phyloP scores from a whole-genome alignment of 2,888 invertebrate species.

The Melanchra persicariae region DNA sequence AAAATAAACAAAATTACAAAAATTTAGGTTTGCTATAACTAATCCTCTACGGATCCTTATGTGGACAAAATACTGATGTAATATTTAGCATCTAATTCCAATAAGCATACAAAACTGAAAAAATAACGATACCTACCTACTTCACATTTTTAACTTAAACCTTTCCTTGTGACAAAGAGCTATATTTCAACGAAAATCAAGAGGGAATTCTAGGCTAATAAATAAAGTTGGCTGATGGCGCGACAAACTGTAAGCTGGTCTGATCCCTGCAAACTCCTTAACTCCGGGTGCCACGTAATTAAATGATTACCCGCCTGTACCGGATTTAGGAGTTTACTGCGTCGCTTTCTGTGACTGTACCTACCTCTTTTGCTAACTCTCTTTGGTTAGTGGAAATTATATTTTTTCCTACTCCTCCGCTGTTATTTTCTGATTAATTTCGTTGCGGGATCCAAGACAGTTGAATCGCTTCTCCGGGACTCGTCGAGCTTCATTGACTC shows the following conservation, averaged over 20 bases:
- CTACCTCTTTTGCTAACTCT: conserved; percentile 42
- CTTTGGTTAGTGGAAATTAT: too few relatives aligned
- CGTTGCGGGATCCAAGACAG: too few relatives aligned
- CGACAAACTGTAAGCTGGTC: conserved; percentile 70
- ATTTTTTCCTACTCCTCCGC: too few relatives aligned
- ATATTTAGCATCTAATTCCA: too few relatives aligned
- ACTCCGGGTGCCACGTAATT: conserved; percentile 79
- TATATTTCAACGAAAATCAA: conserved; percentile 34
- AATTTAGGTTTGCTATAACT: too few relatives aligned
- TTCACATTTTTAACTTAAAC: not conserved
- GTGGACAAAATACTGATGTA: too few relatives aligned
- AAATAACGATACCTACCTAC: too few relatives aligned
- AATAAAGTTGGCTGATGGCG: conserved; percentile 69
- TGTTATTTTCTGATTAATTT: too few relatives aligned
- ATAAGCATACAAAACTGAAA: not conserved
- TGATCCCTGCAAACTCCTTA: conserved; percentile 78
- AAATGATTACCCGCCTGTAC: conserved; percentile 80
- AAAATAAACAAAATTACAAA: too few relatives aligned
- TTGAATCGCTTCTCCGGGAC: too few relatives aligned
- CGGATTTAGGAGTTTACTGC: conserved; percentile 67
- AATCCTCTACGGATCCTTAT: too few relatives aligned
- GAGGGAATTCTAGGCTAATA: conserved; percentile 60
- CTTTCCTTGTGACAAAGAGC: not conserved
- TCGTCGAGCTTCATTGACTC: too few relatives aligned
- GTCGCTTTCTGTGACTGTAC: conserved; percentile 39